Base-by-base conservation (phyloP, 2,888 invertebrate genomes). In the Suillia variegata region DNA sequence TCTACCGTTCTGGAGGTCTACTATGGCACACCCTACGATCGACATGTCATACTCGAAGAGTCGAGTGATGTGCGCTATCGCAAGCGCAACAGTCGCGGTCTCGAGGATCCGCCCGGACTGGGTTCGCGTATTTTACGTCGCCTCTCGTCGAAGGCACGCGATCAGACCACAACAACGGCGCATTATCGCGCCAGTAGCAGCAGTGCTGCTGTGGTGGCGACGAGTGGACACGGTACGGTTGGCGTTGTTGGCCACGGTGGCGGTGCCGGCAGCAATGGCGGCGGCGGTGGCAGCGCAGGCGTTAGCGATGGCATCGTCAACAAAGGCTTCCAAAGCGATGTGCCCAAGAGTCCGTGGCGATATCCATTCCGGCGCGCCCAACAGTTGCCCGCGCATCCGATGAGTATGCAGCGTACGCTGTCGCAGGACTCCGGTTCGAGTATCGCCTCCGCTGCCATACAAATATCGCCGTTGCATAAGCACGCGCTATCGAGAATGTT, bases 11-110 rank as follows among this genome's bases (percentile, higher is more conserved):
- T 93, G 59, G 92, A 92, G 81, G 81, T 96, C 48, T 95, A 96
- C 83, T 96, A 94, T 79, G 96, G 95, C 79, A 96, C 96, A 15
- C 96, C 96, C 0, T 96, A 94, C 77, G 95, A 95, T 81, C 85
- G 95, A 49, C 95, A 95, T 80, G 93, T 94, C 62, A 93, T 95
- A 59, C 90, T 95, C 63, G 94, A 94, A 71, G 94, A 94, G 80
- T 94, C 94, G 69, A 87, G 89, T 72, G 89, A 88, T 71, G 88
- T 86, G 59, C 84, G 87, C 52, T 86, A 84, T 73, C 86, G 88
- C 70, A 87, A 87, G 71, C 86, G 87, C 68, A 85, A 83, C 58
- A 85, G 84, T 59, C 85, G 84, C 61, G 82, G 85, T 24, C 75
- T 87, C 18, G 88, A 89, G 72, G 87, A 88, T 63, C 84, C 85